A percentile compares a stretch with the other conserved stretches of the same genome.
phyloP scores from a whole-genome alignment of 1,140 invertebrate genomes.

The Aphis gossypii region DNA sequence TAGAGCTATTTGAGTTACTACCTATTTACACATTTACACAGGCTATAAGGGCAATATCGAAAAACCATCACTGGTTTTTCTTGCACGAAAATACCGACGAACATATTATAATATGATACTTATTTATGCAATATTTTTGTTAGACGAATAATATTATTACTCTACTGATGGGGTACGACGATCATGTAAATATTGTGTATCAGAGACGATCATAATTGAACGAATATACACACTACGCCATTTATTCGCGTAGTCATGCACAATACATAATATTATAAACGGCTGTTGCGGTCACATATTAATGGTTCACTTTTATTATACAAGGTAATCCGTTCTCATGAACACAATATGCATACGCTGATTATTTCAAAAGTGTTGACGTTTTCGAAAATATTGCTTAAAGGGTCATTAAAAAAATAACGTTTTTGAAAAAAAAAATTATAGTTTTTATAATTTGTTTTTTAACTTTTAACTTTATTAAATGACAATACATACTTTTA shows the following conservation, averaged over 20 bases:
- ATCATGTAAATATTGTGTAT: background rate
- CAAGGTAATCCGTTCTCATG: background rate
- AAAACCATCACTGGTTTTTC: background rate
- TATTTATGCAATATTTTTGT: background rate
- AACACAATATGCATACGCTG: background rate
- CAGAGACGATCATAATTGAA: background rate
- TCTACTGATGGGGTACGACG: background rate
- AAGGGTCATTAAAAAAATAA: accelerated
- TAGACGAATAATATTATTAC: background rate
- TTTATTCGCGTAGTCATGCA: background rate
- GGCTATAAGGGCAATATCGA: background rate
- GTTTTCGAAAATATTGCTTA: background rate
- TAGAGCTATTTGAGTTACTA: background rate
- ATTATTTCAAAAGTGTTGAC: background rate
- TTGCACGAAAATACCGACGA: background rate
- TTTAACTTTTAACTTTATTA: no score
- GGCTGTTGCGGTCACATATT: background rate
- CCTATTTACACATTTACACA: background rate
- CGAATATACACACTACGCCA: background rate
- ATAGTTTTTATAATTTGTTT: no score
- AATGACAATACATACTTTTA: no score
- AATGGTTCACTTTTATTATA: background rate
- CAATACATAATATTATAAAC: background rate
- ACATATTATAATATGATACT: background rate
- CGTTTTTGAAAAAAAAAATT: background rate